Evolutionary conservation across 2,888 invertebrate species (phyloP).

Genomic region (Lasioglossum figueresi): DNA sequence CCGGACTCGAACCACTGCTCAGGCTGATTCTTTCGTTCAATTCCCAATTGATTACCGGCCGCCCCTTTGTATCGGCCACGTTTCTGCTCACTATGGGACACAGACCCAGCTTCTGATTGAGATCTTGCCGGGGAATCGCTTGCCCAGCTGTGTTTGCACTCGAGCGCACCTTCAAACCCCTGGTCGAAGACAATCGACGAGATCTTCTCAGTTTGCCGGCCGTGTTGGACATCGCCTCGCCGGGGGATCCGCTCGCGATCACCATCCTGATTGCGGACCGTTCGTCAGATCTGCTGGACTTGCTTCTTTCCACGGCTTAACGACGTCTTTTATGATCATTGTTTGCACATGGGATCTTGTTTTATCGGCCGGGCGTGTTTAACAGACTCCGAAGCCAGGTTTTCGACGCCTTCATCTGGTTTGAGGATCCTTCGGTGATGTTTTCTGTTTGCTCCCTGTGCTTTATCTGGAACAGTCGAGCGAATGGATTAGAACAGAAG

Average conservation of each 20-base stretch:
- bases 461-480: neutral
- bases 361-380: neutral
- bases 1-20: constrained; percentile 79
- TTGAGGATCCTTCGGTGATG: neutral
- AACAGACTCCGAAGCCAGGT: neutral
- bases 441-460: neutral
- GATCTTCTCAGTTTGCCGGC: constrained; percentile 75
- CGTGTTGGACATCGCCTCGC: constrained; percentile 30
- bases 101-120: constrained; percentile 62
- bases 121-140: constrained; percentile 47
- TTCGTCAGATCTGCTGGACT: constrained; percentile 7
- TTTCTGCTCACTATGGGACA: constrained; percentile 56
- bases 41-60: constrained; percentile 79
- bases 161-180: constrained; percentile 71
- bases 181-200: constrained; percentile 79
- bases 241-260: constrained; percentile 54
- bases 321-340: neutral
- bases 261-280: constrained; percentile 61
- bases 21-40: constrained; percentile 81
- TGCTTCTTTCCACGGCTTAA: neutral
- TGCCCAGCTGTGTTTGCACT: constrained; percentile 42
- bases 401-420: neutral
- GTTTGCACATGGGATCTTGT: constrained; percentile 10
- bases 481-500: neutral
- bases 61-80: constrained; percentile 37